These are phyloP conservation scores for Ctenodactylus gundi DNA, from an alignment of 2,113 vertebrate species.

Conservation along the genomic window DNA sequence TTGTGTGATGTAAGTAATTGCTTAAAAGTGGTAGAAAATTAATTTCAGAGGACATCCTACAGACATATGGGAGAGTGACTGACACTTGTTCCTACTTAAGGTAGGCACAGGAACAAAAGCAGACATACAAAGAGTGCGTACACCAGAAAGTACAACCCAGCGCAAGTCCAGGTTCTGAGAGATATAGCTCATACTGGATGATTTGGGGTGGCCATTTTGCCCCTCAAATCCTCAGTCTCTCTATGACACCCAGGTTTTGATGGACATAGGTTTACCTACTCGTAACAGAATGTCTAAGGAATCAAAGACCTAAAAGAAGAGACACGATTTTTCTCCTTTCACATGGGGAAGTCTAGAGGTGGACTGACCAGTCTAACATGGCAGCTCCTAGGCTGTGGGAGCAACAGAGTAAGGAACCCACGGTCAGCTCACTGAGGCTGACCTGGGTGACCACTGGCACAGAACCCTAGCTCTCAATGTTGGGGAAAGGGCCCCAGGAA, in stretches of 20 bases:
- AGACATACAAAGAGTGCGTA: neutral
- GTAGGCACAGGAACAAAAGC: neutral
- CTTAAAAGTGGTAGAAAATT: neutral
- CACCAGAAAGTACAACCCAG: neutral
- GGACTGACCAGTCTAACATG: neutral
- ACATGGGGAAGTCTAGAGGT: neutral
- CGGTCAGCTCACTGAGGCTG: too few species aligned
- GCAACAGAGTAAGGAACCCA: neutral
- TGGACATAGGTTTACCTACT: neutral
- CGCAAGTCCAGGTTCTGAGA: neutral
- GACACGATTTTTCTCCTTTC: neutral
- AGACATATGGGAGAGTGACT: neutral
- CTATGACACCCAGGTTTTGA: neutral
- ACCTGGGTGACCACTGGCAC: neutral
- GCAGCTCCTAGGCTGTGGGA: neutral
- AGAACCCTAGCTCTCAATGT: neutral
- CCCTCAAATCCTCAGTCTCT: neutral
- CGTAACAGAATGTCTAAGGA: neutral
- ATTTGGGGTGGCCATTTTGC: neutral
- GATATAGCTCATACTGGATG: accelerated
- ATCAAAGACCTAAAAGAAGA: neutral
- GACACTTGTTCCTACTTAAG: neutral
- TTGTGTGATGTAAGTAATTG: neutral
- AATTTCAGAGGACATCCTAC: neutral
- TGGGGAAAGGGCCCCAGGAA: neutral